Evolutionary conservation across 1,140 invertebrate genomes (phyloP).

Genomic region (Plodia interpunctella): DNA sequence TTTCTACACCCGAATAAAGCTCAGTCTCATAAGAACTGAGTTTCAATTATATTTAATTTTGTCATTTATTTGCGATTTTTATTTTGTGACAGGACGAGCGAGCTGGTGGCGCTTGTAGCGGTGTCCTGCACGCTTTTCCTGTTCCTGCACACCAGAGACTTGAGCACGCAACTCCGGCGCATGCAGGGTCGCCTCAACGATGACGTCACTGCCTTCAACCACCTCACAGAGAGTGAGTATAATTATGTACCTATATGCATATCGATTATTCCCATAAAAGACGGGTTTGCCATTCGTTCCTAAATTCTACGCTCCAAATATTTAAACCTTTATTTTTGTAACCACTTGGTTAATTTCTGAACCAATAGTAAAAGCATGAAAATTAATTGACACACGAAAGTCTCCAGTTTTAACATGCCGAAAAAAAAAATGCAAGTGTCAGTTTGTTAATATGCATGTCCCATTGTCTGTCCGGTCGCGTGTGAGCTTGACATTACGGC

Average conservation of each 20-base stretch:
- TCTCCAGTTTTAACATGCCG: neutral
- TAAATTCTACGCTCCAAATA: no score
- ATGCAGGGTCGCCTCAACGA: slow-evolving; percentile 87
- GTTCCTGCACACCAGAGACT: slow-evolving; percentile 87
- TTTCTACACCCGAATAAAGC: no score
- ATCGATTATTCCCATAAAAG: no score
- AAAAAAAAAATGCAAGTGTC: slow-evolving; percentile 10
- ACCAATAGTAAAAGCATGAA: neutral
- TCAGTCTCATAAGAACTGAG: no score
- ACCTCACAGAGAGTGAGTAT: slow-evolving; percentile 82
- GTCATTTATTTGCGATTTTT: neutral
- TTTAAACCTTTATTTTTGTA: neutral
- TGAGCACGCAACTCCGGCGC: slow-evolving; percentile 85
- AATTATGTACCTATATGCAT: no score
- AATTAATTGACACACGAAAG: neutral
- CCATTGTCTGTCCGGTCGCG: slow-evolving; percentile 19
- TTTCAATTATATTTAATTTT: no score
- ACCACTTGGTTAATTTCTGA: neutral
- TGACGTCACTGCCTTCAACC: slow-evolving; percentile 83
- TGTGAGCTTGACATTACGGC: slow-evolving; percentile 14
- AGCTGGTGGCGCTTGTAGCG: slow-evolving; percentile 86
- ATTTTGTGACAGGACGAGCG: slow-evolving; percentile 70
- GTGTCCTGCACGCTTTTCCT: slow-evolving; percentile 88
- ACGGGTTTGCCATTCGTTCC: no score
- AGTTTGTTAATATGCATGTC: slow-evolving; percentile 24